phyloP scores from a whole-genome alignment of 2,888 invertebrate species.

The Xanthia togata region DNA sequence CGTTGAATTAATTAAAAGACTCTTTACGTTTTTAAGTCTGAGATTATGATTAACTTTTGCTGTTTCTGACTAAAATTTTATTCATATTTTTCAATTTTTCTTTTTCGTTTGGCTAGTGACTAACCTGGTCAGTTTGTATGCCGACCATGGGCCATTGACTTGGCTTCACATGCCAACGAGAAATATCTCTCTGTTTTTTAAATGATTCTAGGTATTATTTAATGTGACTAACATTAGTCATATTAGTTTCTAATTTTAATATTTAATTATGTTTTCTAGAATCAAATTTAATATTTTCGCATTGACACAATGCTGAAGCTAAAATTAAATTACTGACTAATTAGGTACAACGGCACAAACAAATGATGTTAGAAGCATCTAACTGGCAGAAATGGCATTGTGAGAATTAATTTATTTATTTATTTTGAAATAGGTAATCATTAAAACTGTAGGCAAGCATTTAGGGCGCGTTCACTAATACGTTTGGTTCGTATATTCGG shows the following conservation, averaged over 20 bases:
- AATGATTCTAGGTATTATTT: not conserved
- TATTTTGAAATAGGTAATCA: not conserved
- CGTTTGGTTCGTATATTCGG: too few species aligned
- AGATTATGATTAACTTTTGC: slow-evolving; percentile 15
- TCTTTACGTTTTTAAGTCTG: not conserved
- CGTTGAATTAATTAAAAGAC: slow-evolving; percentile 30
- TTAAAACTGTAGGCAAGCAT: not conserved
- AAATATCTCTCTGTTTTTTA: not conserved
- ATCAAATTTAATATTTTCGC: slow-evolving; percentile 1
- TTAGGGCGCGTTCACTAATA: not conserved
- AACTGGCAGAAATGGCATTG: not conserved
- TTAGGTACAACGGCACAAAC: not conserved
- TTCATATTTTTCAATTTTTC: too few species aligned
- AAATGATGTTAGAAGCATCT: not conserved
- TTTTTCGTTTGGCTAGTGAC: too few species aligned
- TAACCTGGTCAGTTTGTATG: too few species aligned
- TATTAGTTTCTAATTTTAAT: not conserved
- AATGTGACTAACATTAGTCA: too few species aligned
- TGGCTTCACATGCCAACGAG: too few species aligned
- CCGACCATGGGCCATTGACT: too few species aligned
- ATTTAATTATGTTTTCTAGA: not conserved
- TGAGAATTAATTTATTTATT: slow-evolving; percentile 14
- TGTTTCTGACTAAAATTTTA: not conserved
- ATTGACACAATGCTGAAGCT: not conserved
- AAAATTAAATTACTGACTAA: slow-evolving; percentile 10